These are phyloP conservation scores for Melanaphis sacchari DNA, from an alignment of 1,140 invertebrate species.

Conservation along the genomic window DNA sequence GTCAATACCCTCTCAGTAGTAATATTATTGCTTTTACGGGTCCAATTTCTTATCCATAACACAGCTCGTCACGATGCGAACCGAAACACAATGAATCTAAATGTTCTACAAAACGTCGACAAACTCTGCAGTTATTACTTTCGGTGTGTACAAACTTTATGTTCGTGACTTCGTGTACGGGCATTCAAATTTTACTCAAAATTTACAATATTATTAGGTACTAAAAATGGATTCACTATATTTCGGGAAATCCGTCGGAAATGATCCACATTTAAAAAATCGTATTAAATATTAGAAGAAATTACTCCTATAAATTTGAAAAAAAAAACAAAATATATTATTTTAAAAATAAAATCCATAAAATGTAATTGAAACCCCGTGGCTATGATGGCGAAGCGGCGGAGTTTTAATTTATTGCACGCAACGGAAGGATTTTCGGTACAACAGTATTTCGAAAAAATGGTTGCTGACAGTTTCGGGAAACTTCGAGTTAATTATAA, in stretches of 20 bases:
- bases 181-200: neutral
- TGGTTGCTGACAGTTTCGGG: too few species aligned
- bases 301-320: neutral
- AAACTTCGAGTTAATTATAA: too few species aligned
- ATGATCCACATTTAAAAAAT: neutral
- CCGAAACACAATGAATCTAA: neutral
- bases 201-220: neutral
- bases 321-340: neutral
- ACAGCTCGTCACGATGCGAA: neutral
- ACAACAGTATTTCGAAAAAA: too few species aligned
- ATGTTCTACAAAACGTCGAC: neutral
- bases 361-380: neutral
- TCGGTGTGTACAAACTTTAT: neutral
- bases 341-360: neutral
- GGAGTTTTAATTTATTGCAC: neutral
- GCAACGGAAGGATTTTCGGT: too few species aligned
- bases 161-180: neutral
- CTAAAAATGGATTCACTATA: too few species aligned
- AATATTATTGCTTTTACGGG: neutral
- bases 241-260: neutral
- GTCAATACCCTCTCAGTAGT: too few species aligned
- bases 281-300: neutral
- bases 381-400: neutral
- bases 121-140: neutral
- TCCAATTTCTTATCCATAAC: neutral